These are phyloP conservation scores for Epinephelus fuscoguttatus DNA, from an alignment of 2,113 vertebrate species.

Conservation along the genomic window DNA sequence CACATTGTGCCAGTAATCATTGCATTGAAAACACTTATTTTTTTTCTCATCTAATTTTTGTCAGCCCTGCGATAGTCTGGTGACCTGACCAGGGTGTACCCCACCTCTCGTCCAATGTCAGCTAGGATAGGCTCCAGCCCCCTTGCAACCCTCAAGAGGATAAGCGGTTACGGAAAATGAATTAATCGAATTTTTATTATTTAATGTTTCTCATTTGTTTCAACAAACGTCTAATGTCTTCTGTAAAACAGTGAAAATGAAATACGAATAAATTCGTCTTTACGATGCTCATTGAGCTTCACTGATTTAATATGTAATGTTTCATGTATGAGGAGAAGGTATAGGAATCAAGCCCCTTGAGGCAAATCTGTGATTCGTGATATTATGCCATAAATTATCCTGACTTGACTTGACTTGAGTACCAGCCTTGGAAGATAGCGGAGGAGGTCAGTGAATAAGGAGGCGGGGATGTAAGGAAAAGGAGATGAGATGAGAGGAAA, in stretches of 20 bases:
- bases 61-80: no score
- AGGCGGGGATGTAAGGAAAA: neutral
- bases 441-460: neutral
- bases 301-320: neutral
- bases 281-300: neutral
- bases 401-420: neutral
- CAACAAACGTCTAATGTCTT: neutral
- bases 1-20: neutral
- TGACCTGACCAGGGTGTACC: no score
- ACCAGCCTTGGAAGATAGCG: neutral
- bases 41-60: neutral
- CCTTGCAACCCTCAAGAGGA: no score
- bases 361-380: neutral
- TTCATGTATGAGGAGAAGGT: neutral
- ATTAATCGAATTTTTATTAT: neutral
- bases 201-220: neutral
- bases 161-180: no score
- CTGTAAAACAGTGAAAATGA: neutral
- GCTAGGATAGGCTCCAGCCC: no score
- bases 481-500: constrained; percentile 1
- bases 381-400: neutral
- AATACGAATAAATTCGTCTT: neutral
- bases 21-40: neutral
- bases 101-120: no score
- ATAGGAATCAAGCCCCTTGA: neutral